Percentiles rank a stretch among this genome's conserved stretches.
phyloP scores from a whole-genome alignment of 1,140 invertebrate species.

The Hesperophylax magnus region DNA sequence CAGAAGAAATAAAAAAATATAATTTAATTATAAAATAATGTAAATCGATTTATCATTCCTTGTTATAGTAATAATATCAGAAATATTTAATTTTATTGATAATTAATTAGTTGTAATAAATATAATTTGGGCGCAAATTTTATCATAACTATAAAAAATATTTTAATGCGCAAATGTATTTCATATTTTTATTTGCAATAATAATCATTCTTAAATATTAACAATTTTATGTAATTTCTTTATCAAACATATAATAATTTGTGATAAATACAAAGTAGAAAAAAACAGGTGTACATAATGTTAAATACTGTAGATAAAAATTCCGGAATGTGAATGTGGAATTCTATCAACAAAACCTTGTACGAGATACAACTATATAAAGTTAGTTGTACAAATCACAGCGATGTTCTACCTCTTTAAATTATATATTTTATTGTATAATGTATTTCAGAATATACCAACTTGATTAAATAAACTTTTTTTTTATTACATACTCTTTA shows the following conservation, averaged over 20 bases:
- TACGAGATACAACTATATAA: background rate
- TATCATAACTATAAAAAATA: too few relatives aligned
- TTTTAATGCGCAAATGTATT: too few relatives aligned
- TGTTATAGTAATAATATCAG: constrained; percentile 19
- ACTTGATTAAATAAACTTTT: constrained; percentile 36
- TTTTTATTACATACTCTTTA: constrained; percentile 12
- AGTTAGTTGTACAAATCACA: constrained; percentile 14
- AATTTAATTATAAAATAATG: background rate
- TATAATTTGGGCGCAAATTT: too few relatives aligned
- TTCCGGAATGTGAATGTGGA: too few relatives aligned
- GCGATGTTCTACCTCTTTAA: constrained; percentile 53
- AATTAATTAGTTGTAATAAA: background rate
- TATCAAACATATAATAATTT: too few relatives aligned
- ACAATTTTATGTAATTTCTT: too few relatives aligned
- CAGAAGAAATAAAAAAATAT: background rate
- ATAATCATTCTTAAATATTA: too few relatives aligned
- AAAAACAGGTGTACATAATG: too few relatives aligned
- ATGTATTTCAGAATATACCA: constrained; percentile 51
- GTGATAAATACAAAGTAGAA: too few relatives aligned
- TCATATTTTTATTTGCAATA: too few relatives aligned
- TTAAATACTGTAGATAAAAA: too few relatives aligned
- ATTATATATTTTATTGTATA: constrained; percentile 54
- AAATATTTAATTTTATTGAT: constrained; percentile 5
- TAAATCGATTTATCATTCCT: background rate
- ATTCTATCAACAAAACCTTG: too few relatives aligned